Evolutionary conservation across 2,888 invertebrate genomes (phyloP).

Genomic region (Limnephilus rhombicus): DNA sequence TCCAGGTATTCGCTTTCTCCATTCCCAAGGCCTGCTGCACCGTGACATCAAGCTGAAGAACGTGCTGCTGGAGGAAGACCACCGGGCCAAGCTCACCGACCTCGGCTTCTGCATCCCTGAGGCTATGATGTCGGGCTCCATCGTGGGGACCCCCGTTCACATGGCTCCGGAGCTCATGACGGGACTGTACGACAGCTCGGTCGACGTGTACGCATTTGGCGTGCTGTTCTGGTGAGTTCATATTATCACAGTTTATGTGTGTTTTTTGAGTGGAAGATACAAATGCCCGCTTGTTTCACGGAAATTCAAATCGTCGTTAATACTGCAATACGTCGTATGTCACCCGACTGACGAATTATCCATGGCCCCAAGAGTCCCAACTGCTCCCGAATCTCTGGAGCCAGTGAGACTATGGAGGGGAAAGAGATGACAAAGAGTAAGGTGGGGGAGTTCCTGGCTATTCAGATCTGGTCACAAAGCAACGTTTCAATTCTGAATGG

Average conservation of each 20-base stretch:
- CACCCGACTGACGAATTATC: no score
- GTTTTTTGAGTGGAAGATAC: no score
- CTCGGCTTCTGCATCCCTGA: constrained; percentile 94
- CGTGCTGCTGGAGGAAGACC: constrained; percentile 85
- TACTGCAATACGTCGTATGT: no score
- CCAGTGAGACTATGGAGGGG: no score
- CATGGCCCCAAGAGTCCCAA: no score
- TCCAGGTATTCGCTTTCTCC: constrained; percentile 88
- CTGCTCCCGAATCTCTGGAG: no score
- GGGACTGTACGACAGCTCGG: constrained; percentile 88
- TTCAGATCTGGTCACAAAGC: no score
- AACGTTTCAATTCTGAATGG: no score
- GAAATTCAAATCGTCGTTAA: no score
- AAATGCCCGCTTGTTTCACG: no score
- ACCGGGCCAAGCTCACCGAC: constrained; percentile 90
- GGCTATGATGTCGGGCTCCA: constrained; percentile 93
- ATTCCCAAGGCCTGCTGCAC: constrained; percentile 92
- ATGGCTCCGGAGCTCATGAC: constrained; percentile 94
- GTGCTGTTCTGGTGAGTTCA: constrained; percentile 86
- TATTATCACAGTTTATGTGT: neutral
- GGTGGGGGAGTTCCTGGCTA: no score
- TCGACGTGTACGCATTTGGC: constrained; percentile 94
- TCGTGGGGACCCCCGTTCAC: constrained; percentile 93
- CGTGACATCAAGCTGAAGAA: constrained; percentile 94
- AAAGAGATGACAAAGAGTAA: no score